Evolutionary conservation across 2,888 invertebrate genomes (phyloP).

Genomic region (Rhamphomyia laevipes): DNA sequence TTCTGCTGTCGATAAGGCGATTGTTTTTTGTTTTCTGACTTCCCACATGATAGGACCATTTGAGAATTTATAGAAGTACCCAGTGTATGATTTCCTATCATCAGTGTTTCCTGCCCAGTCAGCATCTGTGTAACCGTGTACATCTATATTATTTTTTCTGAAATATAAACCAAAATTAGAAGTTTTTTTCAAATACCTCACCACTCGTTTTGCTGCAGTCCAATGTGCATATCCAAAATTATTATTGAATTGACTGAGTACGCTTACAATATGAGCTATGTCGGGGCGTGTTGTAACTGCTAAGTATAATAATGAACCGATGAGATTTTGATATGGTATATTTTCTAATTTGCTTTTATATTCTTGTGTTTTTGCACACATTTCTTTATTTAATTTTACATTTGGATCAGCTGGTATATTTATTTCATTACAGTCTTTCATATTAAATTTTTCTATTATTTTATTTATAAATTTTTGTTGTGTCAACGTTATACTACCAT

Average conservation of each 20-base stretch:
- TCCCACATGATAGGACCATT: constrained; percentile 15
- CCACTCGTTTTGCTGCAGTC: constrained; percentile 13
- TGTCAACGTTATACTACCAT: not conserved
- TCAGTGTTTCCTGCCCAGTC: constrained; percentile 14
- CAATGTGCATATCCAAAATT: constrained; percentile 13
- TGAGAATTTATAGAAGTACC: constrained; percentile 14
- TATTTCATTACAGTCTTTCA: constrained; percentile 4
- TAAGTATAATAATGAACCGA: constrained; percentile 15
- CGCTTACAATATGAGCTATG: constrained; percentile 11
- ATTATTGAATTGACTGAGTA: constrained; percentile 14
- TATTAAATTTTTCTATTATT: constrained; percentile 2
- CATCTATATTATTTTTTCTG: constrained; percentile 2
- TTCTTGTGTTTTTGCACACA: not conserved
- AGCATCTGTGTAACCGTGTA: constrained; percentile 13
- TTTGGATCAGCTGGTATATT: not conserved
- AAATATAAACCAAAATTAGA: constrained; percentile 9
- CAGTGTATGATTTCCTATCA: constrained; percentile 15
- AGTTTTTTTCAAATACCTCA: constrained; percentile 14
- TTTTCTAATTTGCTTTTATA: constrained; percentile 3
- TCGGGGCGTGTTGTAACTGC: constrained; percentile 13
- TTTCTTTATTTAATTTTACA: not conserved
- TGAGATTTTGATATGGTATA: constrained; percentile 11
- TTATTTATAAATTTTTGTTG: not conserved
- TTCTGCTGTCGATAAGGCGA: constrained; percentile 14
- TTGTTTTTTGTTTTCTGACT: constrained; percentile 14